Base-by-base conservation (phyloP, 2,797 vertebrate species). In the Pelobates cultripes region DNA sequence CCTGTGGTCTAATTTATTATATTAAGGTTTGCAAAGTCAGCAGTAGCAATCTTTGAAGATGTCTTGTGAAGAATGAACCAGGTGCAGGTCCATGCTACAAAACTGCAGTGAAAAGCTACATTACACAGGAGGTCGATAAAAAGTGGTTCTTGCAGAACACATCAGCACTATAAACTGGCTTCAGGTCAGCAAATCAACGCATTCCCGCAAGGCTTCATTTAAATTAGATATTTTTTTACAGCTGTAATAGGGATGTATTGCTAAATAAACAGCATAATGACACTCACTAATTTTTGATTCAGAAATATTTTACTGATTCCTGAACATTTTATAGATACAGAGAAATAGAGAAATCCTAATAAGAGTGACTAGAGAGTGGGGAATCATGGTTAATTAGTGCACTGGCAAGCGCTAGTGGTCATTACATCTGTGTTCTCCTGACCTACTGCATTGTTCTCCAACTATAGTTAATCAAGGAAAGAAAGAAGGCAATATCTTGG, bases 1-100 rank as follows among this genome's bases (percentile, higher is more conserved):
- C 82, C 70, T 45, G 53, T 75, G 45, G 64, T 53, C 55, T 75
- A 66, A 84, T 84, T 84, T 84, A 84, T 84, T 84, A 84, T 84
- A 69, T 67, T 66, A 41, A 84, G 67, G 66, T 57, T 13, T 84
- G 82, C 77, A 70, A n/a, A 66, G 72, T 84, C 77, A 84, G 82
- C 77, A 79, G 71, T 51, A 78, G 73, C 77, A 71, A 55, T 79
- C 67, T 55, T 73, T 73, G 45, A 70, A 79, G 77, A 79, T 75
- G 77, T 73, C 79, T 79, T 79, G 73, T 79, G 71, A 84, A 79
- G 78, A 64, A 78, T 28, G 51, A 79, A 75, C 82, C 82, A 84
- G 82, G 77, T 79, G 82, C 57, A 83, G 73, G 63, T 74, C 47
- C 70, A 57, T 57, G 75, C 63, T 73, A 45, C 70, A 79, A 75